phyloP scores from a whole-genome alignment of 23 tunicate genomes.

The Styela plicata region DNA sequence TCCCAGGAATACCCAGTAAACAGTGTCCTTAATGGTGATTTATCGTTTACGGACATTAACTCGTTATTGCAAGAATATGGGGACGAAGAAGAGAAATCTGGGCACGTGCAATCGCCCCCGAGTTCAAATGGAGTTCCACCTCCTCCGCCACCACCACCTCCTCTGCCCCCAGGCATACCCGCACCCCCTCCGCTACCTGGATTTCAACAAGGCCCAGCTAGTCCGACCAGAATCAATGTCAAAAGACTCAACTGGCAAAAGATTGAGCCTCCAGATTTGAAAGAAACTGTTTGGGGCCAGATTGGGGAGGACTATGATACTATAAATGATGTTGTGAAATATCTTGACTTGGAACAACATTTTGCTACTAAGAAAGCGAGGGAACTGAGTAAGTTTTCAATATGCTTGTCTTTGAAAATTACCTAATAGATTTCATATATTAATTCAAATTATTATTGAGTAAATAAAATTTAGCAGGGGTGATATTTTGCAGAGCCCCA shows the following conservation, averaged over 20 bases:
- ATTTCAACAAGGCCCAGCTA: slow-evolving; percentile 38
- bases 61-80: slow-evolving; percentile 10
- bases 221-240: slow-evolving; percentile 43
- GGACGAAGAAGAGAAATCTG: slow-evolving; percentile 1
- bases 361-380: slow-evolving; percentile 66
- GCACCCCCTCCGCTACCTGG: slow-evolving; percentile 40
- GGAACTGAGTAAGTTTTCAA: slow-evolving; percentile 61
- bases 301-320: slow-evolving; percentile 76
- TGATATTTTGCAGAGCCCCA: no score
- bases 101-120: neutral
- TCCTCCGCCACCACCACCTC: slow-evolving; percentile 36
- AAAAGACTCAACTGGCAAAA: slow-evolving; percentile 94
- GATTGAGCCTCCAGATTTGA: slow-evolving; percentile 68
- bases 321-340: slow-evolving; percentile 79
- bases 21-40: slow-evolving; percentile 2
- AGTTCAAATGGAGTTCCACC: slow-evolving; percentile 5
- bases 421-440: no score
- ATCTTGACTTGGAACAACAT: slow-evolving; percentile 83
- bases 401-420: neutral
- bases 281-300: slow-evolving; percentile 87
- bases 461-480: no score
- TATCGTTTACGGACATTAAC: slow-evolving; percentile 29
- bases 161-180: slow-evolving; percentile 59
- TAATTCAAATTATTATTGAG: no score
- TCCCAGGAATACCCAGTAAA: slow-evolving; percentile 14